Evolutionary conservation across 2,797 vertebrate species (phyloP), one percentile per base, ranked within the genome.

Genomic region (Gallinago solitaria): DNA sequence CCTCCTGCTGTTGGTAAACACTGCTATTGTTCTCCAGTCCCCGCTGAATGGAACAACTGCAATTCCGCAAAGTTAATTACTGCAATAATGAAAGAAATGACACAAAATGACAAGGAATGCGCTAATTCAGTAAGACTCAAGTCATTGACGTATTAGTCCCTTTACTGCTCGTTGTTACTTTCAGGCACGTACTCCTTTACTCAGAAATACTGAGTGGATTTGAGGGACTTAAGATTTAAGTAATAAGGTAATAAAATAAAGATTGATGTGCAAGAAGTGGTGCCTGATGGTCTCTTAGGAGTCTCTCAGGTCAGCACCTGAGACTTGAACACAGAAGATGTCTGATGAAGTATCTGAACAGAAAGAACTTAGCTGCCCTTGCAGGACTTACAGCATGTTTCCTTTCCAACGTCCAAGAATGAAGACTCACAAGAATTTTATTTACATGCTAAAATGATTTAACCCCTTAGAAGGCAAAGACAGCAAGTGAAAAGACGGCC

Each of bases 1-100:
- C 95, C 95, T 96, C 95, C 92, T 85, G 97, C 95, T 95, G 93
- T 20, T 64, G 71, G 95, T 97, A 98, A 98, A 98, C 93, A 97
- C 53, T 70, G 61, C 89, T 92, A 97, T 96, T 97, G 97, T 97
- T 97, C 96, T 93, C 54, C 63, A 12, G 88, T 74, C 77, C 69
- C 68, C 33, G 33, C 65, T 89, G 92, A 94, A 93, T 93, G 94
- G 95, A 95, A 95, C 94, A 94, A 96, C 92, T 63, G 90, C 95
- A 80, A 90, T 96, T 94, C 95, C 85, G 77, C 69, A 76, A 93
- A 54, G 93, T 65, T 96, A 97, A 98, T 96, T 97, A 96, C 81
- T 64, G 39, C 96, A 93, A 83, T 96, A 97, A 97, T 97, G 95
- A 92, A 88, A 95, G 84, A 97, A 96, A 89, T 84, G 48, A 56